Evolutionary conservation across 2,888 invertebrate genomes (phyloP).

Genomic region (Cenopis cana): DNA sequence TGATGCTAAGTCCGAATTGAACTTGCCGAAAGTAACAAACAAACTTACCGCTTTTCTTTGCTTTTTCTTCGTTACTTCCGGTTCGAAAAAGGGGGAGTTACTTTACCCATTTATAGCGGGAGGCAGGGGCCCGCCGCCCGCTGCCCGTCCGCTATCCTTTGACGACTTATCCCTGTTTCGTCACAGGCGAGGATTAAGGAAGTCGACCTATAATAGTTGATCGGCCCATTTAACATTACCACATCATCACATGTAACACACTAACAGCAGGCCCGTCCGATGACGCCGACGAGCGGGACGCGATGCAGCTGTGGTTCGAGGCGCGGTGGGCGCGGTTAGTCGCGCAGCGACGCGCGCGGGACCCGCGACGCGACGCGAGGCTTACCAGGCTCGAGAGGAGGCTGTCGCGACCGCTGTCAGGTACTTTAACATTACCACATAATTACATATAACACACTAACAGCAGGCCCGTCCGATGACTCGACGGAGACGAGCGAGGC

Average conservation of each 20-base stretch:
- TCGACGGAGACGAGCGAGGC: constrained; percentile 71
- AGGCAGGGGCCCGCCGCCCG: no score
- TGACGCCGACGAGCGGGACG: constrained; percentile 72
- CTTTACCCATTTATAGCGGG: no score
- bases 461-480: constrained; percentile 51
- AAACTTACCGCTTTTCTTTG: no score
- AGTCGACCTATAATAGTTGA: no score
- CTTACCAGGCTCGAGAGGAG: constrained; percentile 65
- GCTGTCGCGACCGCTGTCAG: constrained; percentile 54
- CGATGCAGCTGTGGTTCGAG: constrained; percentile 80
- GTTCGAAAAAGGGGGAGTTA: no score
- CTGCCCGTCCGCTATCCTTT: no score
- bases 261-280: constrained; percentile 43
- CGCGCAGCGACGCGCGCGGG: constrained; percentile 68
- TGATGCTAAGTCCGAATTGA: no score
- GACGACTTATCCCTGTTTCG: no score
- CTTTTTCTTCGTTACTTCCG: no score
- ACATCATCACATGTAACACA: constrained; percentile 26
- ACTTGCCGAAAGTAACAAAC: no score
- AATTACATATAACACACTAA: constrained; percentile 23
- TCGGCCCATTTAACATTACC: background rate
- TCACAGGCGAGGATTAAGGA: no score
- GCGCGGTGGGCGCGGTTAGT: constrained; percentile 76
- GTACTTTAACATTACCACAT: constrained; percentile 12
- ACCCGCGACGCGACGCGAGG: constrained; percentile 57